Base-by-base conservation (phyloP, 2,797 vertebrate genomes). In the Acipenser oxyrinchus region DNA sequence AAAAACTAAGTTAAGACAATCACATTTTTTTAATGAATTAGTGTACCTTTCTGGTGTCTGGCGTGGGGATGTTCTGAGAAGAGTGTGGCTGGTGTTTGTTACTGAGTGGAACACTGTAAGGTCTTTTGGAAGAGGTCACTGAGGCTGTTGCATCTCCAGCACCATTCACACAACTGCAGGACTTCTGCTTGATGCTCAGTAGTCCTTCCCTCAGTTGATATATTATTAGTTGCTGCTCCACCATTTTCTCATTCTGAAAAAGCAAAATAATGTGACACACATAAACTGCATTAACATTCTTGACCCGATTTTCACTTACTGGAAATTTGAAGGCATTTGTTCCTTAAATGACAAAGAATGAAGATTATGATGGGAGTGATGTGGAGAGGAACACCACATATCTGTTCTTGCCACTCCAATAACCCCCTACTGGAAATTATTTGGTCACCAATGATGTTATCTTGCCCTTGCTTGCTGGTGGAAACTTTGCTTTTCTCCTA, bases 221-320 rank as follows among this genome's bases (percentile, higher is more conserved):
- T 71, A 94, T 90, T 66, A 90, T 69, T 70, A 94, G 82, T 76
- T 93, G 91, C 75, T 93, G 92, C 72, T 93, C 90, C 77, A 93
- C 88, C 79, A 96, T 85, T 77, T 92, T 92, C 74, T 94, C 93
- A 67, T 82, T 90, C 94, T 97, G 77, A 71, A 63, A 51, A 73
- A 63, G 62, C 69, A 62, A 84, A 6, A 73, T 2, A 70, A 7
- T 37, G 37, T 37, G 37, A 66, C 8, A 12, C 13, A 37, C 51
- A 68, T 15, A 4, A 58, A 51, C 65, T 52, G 8, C 6, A 62
- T 63, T 59, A 53, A 49, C 49, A n/a, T 48, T 7, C 60, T 12
- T 12, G 51, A 58, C 10, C 37, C 1, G 37, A 37, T 37, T 37
- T 37, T 37, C 37, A 37, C 37, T 37, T 4, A 37, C 37, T 37